These are phyloP conservation scores for Protaetia brevitarsis DNA, from an alignment of 1,140 invertebrate species.

Conservation along the genomic window DNA sequence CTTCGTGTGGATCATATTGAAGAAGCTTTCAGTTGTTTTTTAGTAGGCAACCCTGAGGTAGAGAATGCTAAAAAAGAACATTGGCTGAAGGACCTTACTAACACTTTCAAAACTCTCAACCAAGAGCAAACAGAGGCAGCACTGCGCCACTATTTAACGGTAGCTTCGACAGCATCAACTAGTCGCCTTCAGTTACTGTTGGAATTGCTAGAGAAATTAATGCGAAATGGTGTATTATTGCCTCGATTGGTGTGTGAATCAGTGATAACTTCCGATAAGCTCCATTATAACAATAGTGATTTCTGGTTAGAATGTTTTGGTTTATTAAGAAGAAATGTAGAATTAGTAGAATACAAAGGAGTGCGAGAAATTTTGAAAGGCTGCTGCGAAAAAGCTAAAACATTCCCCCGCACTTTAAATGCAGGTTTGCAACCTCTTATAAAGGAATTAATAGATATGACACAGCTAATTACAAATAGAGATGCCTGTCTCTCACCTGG, in stretches of 20 bases:
- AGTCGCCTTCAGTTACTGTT: constrained; percentile 70
- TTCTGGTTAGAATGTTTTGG: constrained; percentile 89
- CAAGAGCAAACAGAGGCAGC: constrained; percentile 69
- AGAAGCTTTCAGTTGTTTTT: constrained; percentile 81
- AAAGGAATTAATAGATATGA: constrained; percentile 73
- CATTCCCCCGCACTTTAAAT: constrained; percentile 71
- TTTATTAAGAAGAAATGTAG: constrained; percentile 80
- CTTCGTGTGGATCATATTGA: constrained; percentile 79
- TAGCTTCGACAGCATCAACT: constrained; percentile 67
- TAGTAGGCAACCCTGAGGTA: constrained; percentile 68
- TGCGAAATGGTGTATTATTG: constrained; percentile 63
- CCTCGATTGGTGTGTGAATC: constrained; percentile 79
- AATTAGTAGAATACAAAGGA: constrained; percentile 92
- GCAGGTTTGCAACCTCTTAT: constrained; percentile 77
- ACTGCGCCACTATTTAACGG: constrained; percentile 66
- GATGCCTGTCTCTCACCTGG: constrained; percentile 88
- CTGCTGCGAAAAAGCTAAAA: constrained; percentile 83
- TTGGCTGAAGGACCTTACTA: constrained; percentile 63
- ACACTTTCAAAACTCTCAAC: constrained; percentile 53
- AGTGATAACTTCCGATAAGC: constrained; percentile 74
- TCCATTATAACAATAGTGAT: constrained; percentile 70
- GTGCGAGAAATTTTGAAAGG: constrained; percentile 89
- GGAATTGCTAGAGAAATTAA: constrained; percentile 67
- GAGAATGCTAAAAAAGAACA: constrained; percentile 63
- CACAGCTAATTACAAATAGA: constrained; percentile 88